Evolutionary conservation across 2,113 vertebrate species (phyloP).

Genomic region (Brachypodius melanocephalos): DNA sequence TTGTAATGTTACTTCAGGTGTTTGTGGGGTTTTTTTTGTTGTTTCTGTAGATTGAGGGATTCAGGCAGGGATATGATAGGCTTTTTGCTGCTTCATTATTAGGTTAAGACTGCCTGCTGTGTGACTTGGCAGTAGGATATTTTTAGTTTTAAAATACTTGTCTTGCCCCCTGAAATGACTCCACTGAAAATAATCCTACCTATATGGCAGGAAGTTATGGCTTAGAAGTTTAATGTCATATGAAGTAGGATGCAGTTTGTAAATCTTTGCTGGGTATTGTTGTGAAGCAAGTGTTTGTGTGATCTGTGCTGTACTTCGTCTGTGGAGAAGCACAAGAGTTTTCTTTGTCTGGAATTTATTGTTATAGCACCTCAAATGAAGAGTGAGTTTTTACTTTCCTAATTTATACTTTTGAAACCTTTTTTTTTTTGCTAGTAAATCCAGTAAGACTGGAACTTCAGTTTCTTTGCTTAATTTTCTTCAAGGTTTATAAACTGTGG

Average conservation of each 20-base stretch:
- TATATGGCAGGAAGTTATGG: background rate
- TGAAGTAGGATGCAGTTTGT: background rate
- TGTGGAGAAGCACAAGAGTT: background rate
- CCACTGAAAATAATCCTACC: background rate
- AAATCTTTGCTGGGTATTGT: background rate
- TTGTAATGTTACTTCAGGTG: background rate
- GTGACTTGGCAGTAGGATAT: background rate
- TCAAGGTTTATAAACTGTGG: background rate
- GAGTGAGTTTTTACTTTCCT: background rate
- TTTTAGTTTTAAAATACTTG: background rate
- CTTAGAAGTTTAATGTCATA: background rate
- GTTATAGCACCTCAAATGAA: background rate
- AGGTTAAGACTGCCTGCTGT: background rate
- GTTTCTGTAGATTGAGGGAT: background rate
- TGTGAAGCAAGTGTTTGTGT: background rate
- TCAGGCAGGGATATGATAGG: background rate
- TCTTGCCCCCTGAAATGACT: background rate
- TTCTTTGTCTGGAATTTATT: background rate
- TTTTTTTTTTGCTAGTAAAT: background rate
- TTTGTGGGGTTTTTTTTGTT: background rate
- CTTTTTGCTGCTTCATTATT: background rate
- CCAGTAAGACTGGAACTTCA: background rate
- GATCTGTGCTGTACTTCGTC: background rate
- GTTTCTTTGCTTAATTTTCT: background rate
- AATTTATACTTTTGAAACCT: background rate